Conservation (phyloP, 2,797 vertebrate genomes). For the Lacerta viridis region DNA sequence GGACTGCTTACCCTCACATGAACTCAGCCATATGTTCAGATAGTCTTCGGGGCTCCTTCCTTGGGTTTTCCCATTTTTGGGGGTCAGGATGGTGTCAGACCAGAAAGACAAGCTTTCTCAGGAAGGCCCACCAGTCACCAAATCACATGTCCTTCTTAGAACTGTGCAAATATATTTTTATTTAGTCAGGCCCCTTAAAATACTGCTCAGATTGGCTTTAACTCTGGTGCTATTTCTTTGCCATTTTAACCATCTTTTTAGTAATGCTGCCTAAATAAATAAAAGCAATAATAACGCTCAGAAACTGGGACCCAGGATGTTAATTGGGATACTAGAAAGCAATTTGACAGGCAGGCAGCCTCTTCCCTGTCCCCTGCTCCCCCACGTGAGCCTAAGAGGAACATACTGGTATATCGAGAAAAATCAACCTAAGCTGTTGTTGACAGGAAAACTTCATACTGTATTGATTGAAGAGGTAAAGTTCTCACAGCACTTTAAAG, state of each 20-base stretch:
- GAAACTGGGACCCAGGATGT: too few relatives aligned
- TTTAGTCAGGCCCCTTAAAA: background rate
- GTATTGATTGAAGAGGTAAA: background rate
- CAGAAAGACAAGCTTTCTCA: background rate
- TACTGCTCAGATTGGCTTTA: background rate
- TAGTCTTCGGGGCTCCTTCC: background rate
- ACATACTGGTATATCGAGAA: background rate
- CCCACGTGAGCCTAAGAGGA: background rate
- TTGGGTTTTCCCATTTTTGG: too few relatives aligned
- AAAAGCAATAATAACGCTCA: too few relatives aligned
- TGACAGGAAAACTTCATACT: background rate
- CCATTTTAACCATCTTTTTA: background rate
- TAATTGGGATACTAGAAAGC: background rate
- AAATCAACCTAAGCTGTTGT: background rate
- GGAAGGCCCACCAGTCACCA: background rate
- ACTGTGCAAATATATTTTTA: background rate
- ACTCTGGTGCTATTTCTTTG: background rate
- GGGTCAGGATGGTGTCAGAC: too few relatives aligned
- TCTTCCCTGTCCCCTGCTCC: background rate
- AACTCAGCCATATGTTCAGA: too few relatives aligned
- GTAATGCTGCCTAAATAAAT: background rate
- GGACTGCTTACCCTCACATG: background rate
- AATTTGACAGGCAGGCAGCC: background rate
- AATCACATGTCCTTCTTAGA: background rate
- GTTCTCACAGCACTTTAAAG: background rate